Conservation (phyloP, 2,888 invertebrate species). For the Cephus spinipes region DNA sequence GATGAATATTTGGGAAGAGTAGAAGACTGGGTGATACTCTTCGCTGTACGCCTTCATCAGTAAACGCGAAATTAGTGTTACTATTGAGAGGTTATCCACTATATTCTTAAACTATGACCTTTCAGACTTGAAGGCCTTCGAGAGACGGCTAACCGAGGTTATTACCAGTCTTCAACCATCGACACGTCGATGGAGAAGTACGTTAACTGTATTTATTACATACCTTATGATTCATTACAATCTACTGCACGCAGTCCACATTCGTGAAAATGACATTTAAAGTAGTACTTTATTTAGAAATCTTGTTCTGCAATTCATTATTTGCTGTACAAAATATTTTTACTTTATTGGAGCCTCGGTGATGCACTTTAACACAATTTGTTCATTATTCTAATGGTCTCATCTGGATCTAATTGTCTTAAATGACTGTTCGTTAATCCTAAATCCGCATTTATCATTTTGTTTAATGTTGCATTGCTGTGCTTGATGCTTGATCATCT, state of each 20-base stretch:
- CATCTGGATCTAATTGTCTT: too few species aligned
- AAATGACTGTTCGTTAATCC: conserved; percentile 8
- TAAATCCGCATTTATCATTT: conserved; percentile 9
- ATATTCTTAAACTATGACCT: conserved; percentile 45
- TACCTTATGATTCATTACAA: too few species aligned
- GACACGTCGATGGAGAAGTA: conserved; percentile 96
- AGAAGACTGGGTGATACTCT: not conserved
- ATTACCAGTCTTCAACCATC: conserved; percentile 95
- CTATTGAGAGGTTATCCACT: too few species aligned
- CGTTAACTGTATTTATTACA: conserved; percentile 55
- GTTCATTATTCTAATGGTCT: too few species aligned
- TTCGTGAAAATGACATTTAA: too few species aligned
- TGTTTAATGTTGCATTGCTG: conserved; percentile 7
- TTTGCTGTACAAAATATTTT: too few species aligned
- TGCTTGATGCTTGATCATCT: conserved; percentile 7
- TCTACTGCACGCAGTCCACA: too few species aligned
- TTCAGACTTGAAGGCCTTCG: conserved; percentile 97
- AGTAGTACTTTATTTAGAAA: too few species aligned
- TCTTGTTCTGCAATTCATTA: too few species aligned
- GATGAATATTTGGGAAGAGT: conserved; percentile 14
- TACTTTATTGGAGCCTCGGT: too few species aligned
- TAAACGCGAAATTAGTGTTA: not conserved
- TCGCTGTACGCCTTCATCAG: not conserved
- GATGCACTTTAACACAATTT: too few species aligned
- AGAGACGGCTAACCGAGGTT: conserved; percentile 95